Evolutionary conservation across 2,888 invertebrate species (phyloP).

Genomic region (Lissocephala sabroskyi): DNA sequence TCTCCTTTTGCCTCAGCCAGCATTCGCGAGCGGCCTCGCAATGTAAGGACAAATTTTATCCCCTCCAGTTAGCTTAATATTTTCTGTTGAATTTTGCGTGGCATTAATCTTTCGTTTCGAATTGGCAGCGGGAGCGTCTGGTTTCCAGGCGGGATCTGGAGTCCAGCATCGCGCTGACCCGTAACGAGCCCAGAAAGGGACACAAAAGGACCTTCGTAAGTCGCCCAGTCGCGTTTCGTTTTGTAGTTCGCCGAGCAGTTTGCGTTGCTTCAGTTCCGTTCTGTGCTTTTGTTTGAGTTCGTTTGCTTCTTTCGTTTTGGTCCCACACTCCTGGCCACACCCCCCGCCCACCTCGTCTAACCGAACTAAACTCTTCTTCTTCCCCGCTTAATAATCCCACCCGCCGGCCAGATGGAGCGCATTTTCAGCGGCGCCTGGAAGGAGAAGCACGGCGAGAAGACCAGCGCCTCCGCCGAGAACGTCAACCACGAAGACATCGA

Average conservation of each 20-base stretch:
- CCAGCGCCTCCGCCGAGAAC: conserved; percentile 41
- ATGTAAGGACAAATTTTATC: too few relatives aligned
- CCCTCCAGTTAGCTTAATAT: conserved; percentile 1
- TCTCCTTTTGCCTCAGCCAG: conserved; percentile 34
- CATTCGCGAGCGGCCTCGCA: conserved; percentile 16
- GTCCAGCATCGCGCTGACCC: too few relatives aligned
- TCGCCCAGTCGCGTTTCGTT: too few relatives aligned
- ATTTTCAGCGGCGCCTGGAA: conserved; percentile 94
- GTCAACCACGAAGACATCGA: conserved; percentile 54
- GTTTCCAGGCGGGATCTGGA: conserved; percentile 61
- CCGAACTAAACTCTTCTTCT: conserved; percentile 47
- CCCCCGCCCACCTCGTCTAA: conserved; percentile 18
- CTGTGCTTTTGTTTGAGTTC: conserved; percentile 8
- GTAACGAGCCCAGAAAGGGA: conserved; percentile 50
- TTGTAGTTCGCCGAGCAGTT: too few relatives aligned
- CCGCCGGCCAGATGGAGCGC: conserved; percentile 85
- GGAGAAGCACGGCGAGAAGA: conserved; percentile 81
- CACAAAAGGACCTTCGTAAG: conserved; percentile 5
- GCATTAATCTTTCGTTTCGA: conserved; percentile 19
- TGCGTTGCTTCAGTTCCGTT: conserved; percentile 34
- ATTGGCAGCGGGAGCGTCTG: conserved; percentile 64
- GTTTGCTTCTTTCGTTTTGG: conserved; percentile 2
- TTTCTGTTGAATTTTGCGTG: conserved; percentile 13
- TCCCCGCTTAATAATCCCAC: conserved; percentile 8
- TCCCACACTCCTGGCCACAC: neutral